Evolutionary conservation across 1,140 invertebrate species (phyloP).

Genomic region (Goniozus legneri): DNA sequence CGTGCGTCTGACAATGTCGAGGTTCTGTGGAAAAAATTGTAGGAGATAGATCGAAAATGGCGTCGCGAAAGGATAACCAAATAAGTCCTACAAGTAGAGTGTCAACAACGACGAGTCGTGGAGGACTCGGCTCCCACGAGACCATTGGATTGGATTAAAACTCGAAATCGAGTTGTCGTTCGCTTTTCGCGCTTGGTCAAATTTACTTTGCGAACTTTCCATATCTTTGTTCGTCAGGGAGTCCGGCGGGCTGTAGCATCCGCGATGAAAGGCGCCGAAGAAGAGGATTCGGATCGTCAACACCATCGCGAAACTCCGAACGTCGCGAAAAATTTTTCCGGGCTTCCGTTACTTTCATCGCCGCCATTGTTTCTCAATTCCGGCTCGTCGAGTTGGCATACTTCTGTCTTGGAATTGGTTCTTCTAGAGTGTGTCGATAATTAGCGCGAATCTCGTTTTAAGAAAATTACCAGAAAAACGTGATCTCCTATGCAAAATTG

Average conservation of each 20-base stretch:
- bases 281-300: no score
- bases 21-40: neutral
- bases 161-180: conserved; percentile 45
- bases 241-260: no score
- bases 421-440: no score
- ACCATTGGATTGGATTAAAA: conserved; percentile 42
- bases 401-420: conserved; percentile 1
- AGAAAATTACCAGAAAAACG: no score
- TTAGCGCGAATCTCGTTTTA: no score
- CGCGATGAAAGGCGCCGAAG: no score
- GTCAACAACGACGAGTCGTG: conserved; percentile 18
- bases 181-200: conserved; percentile 24
- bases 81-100: conserved; percentile 16
- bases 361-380: neutral
- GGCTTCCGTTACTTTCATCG: conserved; percentile 15
- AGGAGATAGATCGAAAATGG: conserved; percentile 8
- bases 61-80: conserved; percentile 16
- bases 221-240: conserved; percentile 25
- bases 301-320: conserved; percentile 14
- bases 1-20: neutral
- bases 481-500: no score
- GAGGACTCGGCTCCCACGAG: conserved; percentile 10
- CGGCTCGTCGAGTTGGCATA: conserved; percentile 3
- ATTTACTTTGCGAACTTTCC: conserved; percentile 47
- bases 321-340: no score